These are phyloP conservation scores for Neogobius melanostomus DNA, from an alignment of 2,113 vertebrate species.

Conservation along the genomic window DNA sequence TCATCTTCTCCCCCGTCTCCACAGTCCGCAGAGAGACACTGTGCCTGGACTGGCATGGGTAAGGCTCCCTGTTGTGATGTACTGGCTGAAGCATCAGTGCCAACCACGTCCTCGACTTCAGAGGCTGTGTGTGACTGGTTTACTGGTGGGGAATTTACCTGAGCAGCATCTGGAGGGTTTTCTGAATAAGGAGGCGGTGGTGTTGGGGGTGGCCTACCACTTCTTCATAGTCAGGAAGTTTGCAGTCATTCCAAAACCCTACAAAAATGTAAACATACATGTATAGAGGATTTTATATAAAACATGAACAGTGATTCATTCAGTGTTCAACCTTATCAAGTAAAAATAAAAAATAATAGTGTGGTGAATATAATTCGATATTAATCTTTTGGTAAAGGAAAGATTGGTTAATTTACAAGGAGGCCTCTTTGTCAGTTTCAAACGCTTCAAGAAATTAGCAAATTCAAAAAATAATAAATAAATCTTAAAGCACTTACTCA, in stretches of 20 bases:
- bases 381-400: neutral
- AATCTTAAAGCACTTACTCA: slow-evolving; percentile 69
- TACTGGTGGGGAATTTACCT: slow-evolving; percentile 31
- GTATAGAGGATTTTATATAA: slow-evolving; percentile 16
- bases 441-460: neutral
- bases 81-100: neutral
- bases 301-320: neutral
- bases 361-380: too few species aligned
- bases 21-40: slow-evolving; percentile 42
- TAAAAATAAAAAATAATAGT: too few species aligned
- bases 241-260: slow-evolving; percentile 85
- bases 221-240: slow-evolving; percentile 84
- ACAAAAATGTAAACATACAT: neutral
- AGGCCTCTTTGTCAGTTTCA: too few species aligned
- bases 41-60: slow-evolving; percentile 15
- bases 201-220: slow-evolving; percentile 80
- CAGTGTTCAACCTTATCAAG: too few species aligned
- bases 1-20: slow-evolving; percentile 60
- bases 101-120: slow-evolving; percentile 11
- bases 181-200: slow-evolving; percentile 83
- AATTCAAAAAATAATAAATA: neutral
- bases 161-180: slow-evolving; percentile 56
- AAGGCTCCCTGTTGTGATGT: slow-evolving; percentile 24
- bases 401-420: too few species aligned
- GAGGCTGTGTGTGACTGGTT: slow-evolving; percentile 36